A percentile compares a stretch with the other conserved stretches of the same genome.
Evolutionary conservation across 2,888 invertebrate genomes (phyloP).

Genomic region (Lepidochrysops patricia): DNA sequence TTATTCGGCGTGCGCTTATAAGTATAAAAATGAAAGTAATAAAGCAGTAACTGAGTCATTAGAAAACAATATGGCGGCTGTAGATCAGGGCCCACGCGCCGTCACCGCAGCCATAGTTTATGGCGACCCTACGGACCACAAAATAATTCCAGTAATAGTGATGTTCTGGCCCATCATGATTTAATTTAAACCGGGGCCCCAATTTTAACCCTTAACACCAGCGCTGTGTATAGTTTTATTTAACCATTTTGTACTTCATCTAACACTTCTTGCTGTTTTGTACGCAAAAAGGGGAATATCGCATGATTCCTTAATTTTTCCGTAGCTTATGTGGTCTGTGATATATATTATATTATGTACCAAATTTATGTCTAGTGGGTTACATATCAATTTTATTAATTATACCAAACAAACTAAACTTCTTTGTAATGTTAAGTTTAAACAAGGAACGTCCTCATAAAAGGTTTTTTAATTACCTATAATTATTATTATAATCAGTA

Average conservation of each 20-base stretch:
- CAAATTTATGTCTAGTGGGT: too few relatives aligned
- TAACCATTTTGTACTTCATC: background rate
- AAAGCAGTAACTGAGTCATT: conserved; percentile 49
- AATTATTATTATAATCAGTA: too few relatives aligned
- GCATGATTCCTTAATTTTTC: too few relatives aligned
- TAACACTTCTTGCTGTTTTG: background rate
- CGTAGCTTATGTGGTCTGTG: background rate
- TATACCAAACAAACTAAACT: too few relatives aligned
- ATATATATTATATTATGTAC: background rate
- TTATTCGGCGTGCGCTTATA: background rate
- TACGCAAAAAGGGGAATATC: too few relatives aligned
- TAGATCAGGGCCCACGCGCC: conserved; percentile 62
- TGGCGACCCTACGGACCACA: conserved; percentile 46
- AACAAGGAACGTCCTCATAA: background rate
- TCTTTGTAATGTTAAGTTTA: too few relatives aligned
- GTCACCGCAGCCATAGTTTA: conserved; percentile 58
- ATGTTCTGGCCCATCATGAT: conserved; percentile 26
- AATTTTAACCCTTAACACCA: background rate
- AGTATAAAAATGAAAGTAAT: conserved; percentile 14
- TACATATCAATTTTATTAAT: too few relatives aligned
- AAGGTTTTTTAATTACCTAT: too few relatives aligned
- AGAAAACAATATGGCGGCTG: conserved; percentile 60
- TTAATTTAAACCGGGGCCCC: background rate
- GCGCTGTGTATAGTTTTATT: background rate
- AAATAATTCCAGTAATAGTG: conserved; percentile 37